These are phyloP conservation scores for Pithecia hirsuta DNA, from an alignment of 2,797 vertebrate genomes.

Conservation along the genomic window DNA sequence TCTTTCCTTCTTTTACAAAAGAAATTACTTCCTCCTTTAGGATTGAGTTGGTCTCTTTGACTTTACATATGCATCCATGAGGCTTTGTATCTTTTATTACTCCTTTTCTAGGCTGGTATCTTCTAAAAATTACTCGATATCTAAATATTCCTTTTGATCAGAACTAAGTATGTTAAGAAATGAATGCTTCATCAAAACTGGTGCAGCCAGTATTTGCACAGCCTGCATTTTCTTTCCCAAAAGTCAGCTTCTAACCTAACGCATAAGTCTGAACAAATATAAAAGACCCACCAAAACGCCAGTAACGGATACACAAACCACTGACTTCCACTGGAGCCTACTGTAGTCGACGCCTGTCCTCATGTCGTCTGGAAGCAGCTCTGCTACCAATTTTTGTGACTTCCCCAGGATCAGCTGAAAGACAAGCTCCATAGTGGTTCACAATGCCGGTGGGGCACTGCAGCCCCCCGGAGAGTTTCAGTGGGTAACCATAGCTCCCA, in stretches of 20 bases:
- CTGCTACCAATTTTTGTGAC: slow-evolving; percentile 35
- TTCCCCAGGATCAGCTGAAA: slow-evolving; percentile 5
- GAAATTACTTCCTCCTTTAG: background rate
- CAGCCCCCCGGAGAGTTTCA: background rate
- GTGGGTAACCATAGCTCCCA: background rate
- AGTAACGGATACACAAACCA: slow-evolving; percentile 1
- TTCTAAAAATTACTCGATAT: background rate
- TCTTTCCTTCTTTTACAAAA: background rate
- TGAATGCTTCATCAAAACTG: background rate
- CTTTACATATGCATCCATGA: background rate
- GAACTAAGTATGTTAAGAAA: background rate
- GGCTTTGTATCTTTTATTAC: background rate
- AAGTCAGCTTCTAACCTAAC: slow-evolving; percentile 24
- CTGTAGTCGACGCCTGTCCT: background rate
- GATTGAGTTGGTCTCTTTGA: background rate
- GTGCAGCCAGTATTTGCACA: background rate
- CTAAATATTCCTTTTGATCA: slow-evolving; percentile 18
- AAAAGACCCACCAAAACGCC: slow-evolving; percentile 56
- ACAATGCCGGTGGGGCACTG: background rate
- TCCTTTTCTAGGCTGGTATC: background rate
- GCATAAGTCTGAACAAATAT: slow-evolving; percentile 52
- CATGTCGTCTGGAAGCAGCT: slow-evolving; percentile 38
- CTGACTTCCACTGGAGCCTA: slow-evolving; percentile 40
- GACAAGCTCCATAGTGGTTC: background rate
- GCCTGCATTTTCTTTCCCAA: background rate